These are phyloP conservation scores for Polymixis lichenea DNA, from an alignment of 2,888 invertebrate species.

Conservation along the genomic window DNA sequence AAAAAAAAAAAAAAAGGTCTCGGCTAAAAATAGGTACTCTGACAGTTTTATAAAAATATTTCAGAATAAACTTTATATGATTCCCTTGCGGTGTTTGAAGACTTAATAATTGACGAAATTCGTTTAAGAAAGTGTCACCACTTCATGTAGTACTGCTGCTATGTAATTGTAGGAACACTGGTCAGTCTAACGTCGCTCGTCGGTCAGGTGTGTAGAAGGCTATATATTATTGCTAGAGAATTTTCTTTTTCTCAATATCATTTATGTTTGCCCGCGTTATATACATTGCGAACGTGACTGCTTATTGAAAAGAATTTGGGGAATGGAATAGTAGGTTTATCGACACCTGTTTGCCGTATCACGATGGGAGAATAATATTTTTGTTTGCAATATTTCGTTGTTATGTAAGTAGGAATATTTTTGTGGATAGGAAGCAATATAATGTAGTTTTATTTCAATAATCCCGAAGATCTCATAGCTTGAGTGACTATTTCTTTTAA, in stretches of 20 bases:
- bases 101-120: too few species aligned
- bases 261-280: slow-evolving; percentile 15
- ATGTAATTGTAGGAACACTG: too few species aligned
- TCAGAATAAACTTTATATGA: too few species aligned
- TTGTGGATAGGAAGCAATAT: background rate
- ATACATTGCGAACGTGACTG: slow-evolving; percentile 38
- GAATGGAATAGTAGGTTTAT: slow-evolving; percentile 17
- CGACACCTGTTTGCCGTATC: slow-evolving; percentile 36
- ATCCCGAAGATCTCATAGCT: background rate
- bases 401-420: slow-evolving; percentile 13
- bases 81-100: too few species aligned
- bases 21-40: too few species aligned
- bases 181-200: too few species aligned
- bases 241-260: slow-evolving; percentile 4
- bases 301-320: slow-evolving; percentile 41
- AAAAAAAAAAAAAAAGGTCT: too few species aligned
- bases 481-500: background rate
- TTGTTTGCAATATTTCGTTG: slow-evolving; percentile 23
- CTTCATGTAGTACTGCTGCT: too few species aligned
- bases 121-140: too few species aligned
- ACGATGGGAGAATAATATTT: slow-evolving; percentile 21
- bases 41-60: too few species aligned
- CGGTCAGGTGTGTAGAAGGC: background rate
- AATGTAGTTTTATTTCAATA: background rate
- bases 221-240: background rate